Conservation (phyloP, 1,140 invertebrate species). For the Drosophila truncata region DNA sequence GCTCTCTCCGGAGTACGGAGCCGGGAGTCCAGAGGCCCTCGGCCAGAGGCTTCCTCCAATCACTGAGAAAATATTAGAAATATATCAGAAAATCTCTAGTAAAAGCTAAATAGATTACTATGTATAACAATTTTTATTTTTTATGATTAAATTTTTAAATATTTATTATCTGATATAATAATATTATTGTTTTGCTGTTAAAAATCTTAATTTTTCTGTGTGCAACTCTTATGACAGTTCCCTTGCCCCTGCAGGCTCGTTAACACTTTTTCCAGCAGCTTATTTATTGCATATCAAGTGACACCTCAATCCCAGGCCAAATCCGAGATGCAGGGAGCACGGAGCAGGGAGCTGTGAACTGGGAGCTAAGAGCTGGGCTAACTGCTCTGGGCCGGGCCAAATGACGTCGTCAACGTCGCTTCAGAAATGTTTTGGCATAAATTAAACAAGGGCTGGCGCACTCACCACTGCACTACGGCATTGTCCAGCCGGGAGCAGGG, state of each 20-base stretch:
- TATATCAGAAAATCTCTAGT: background rate
- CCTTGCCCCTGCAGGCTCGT: constrained; percentile 54
- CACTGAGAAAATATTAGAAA: constrained; percentile 19
- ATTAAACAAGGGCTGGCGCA: constrained; percentile 72
- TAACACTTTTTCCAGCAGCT: constrained; percentile 77
- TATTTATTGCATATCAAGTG: constrained; percentile 81
- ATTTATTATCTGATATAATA: background rate
- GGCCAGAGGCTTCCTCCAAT: constrained; percentile 5
- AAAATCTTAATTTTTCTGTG: background rate
- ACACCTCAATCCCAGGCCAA: constrained; percentile 60
- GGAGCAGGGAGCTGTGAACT: background rate
- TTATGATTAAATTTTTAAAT: background rate
- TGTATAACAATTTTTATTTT: background rate
- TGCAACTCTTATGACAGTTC: constrained; percentile 20
- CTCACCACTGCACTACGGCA: constrained; percentile 38
- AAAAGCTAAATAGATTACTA: background rate
- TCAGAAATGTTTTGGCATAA: constrained; percentile 78
- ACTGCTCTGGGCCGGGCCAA: constrained; percentile 46
- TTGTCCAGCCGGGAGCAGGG: constrained; percentile 49
- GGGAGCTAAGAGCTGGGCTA: constrained; percentile 27
- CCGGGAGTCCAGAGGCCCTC: constrained; percentile 20
- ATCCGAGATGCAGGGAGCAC: constrained; percentile 9
- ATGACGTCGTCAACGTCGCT: constrained; percentile 81
- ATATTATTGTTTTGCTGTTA: background rate
- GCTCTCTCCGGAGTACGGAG: constrained; percentile 35